These are phyloP conservation scores for Sminthurides aquaticus DNA, from an alignment of 2,888 invertebrate species.

Conservation along the genomic window DNA sequence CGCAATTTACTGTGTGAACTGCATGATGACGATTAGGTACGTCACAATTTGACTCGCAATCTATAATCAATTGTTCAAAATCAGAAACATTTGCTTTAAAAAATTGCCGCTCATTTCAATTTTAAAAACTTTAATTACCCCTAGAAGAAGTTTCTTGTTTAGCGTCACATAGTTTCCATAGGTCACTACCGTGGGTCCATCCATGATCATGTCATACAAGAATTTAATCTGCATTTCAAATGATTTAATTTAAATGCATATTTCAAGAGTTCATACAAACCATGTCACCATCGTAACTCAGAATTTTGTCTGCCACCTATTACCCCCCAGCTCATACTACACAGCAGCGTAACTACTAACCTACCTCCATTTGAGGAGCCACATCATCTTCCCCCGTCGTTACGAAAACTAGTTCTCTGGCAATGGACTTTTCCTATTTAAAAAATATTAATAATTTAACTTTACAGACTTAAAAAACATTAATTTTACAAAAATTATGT, in stretches of 20 bases:
- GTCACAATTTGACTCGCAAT: constrained; percentile 18
- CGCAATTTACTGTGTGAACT: constrained; percentile 13
- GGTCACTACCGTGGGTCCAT: constrained; percentile 2
- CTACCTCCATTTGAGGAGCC: constrained; percentile 15
- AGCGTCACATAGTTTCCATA: constrained; percentile 20
- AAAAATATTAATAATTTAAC: too few species aligned
- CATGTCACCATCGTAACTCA: too few species aligned
- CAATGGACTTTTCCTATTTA: constrained; percentile 11
- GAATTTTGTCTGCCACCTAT: too few species aligned
- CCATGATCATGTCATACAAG: constrained; percentile 18
- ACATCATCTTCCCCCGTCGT: constrained; percentile 2
- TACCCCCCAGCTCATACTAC: too few species aligned
- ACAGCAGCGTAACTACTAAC: neutral
- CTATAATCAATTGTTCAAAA: neutral
- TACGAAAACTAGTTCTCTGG: constrained; percentile 2
- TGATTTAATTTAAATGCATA: too few species aligned
- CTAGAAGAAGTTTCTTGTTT: constrained; percentile 17
- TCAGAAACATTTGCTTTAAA: neutral
- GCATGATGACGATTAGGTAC: constrained; percentile 16
- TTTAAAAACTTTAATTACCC: constrained; percentile 7
- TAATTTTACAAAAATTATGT: neutral
- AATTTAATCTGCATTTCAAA: constrained; percentile 14
- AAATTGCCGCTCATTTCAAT: neutral
- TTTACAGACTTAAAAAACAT: too few species aligned
- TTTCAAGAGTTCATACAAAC: too few species aligned